phyloP scores from a whole-genome alignment of 2,113 vertebrate genomes.

The Lepisosteus oculatus region DNA sequence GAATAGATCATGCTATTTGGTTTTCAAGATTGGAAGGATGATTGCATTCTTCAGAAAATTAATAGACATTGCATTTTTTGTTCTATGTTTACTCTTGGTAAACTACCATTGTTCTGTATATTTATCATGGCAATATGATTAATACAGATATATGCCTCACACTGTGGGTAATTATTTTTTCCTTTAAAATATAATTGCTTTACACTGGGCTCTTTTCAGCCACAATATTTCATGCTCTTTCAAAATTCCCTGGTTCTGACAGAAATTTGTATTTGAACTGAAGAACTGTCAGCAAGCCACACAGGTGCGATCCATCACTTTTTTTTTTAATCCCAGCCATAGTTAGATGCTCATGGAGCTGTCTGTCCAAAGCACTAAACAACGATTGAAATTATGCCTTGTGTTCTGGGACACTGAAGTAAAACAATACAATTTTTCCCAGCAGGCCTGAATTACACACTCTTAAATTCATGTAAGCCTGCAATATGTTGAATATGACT shows the following conservation, averaged over 20 bases:
- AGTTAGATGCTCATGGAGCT: constrained; percentile 57
- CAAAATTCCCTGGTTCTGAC: constrained; percentile 58
- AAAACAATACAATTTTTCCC: constrained; percentile 45
- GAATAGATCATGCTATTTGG: too few relatives aligned
- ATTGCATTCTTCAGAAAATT: too few relatives aligned
- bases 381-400: constrained; percentile 70
- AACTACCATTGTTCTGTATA: constrained; percentile 26
- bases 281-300: constrained; percentile 67
- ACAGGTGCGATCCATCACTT: constrained; percentile 65
- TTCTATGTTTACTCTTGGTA: too few relatives aligned
- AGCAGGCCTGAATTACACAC: constrained; percentile 61
- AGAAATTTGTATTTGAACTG: constrained; percentile 79
- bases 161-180: constrained; percentile 69
- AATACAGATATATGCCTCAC: constrained; percentile 57
- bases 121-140: constrained; percentile 61
- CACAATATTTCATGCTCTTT: constrained; percentile 67
- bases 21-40: too few relatives aligned
- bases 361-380: constrained; percentile 64
- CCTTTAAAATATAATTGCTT: constrained; percentile 66
- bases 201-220: constrained; percentile 53
- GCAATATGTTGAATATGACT: background rate
- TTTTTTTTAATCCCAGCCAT: constrained; percentile 60
- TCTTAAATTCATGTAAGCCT: constrained; percentile 72
- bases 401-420: constrained; percentile 63
- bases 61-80: too few relatives aligned